Percentiles rank a stretch among this genome's conserved stretches.
Evolutionary conservation across 2,888 invertebrate genomes (phyloP).

Genomic region (Thecophora atra): DNA sequence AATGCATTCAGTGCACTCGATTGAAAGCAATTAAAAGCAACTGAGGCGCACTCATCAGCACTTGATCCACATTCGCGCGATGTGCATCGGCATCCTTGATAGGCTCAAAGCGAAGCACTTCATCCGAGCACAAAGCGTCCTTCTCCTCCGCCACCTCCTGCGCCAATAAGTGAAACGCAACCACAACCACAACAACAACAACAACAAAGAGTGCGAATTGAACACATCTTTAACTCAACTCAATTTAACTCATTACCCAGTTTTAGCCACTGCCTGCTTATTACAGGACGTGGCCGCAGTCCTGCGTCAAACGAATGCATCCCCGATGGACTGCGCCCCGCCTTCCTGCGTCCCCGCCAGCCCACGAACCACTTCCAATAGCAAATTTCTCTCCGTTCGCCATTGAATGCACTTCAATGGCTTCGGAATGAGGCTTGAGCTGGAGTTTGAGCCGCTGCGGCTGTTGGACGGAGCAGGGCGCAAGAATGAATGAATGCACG

Average conservation of each 20-base stretch:
- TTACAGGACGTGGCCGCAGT: background rate
- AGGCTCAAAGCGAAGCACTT: constrained; percentile 11
- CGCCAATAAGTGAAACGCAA: background rate
- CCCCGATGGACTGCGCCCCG: background rate
- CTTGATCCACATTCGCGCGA: constrained; percentile 26
- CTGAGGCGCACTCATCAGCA: constrained; percentile 13
- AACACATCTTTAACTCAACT: background rate
- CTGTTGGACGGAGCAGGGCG: background rate
- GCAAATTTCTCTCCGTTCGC: constrained; percentile 21
- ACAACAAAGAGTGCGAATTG: background rate
- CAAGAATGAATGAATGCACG: constrained; percentile 14
- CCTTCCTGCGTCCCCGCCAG: background rate
- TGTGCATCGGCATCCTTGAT: background rate
- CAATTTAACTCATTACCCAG: constrained; percentile 28
- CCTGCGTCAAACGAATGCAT: background rate
- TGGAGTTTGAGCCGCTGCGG: background rate
- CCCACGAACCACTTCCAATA: constrained; percentile 5
- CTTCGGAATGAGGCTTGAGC: constrained; percentile 22
- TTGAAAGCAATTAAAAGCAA: constrained; percentile 26
- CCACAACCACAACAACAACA: constrained; percentile 1
- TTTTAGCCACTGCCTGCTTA: constrained; percentile 21
- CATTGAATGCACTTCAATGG: constrained; percentile 33
- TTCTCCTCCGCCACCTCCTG: background rate
- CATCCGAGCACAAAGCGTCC: background rate
- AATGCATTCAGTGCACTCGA: constrained; percentile 26